A percentile compares a stretch with the other conserved stretches of the same genome.
phyloP scores from a whole-genome alignment of 2,797 vertebrate genomes.

The Spheniscus humboldti region DNA sequence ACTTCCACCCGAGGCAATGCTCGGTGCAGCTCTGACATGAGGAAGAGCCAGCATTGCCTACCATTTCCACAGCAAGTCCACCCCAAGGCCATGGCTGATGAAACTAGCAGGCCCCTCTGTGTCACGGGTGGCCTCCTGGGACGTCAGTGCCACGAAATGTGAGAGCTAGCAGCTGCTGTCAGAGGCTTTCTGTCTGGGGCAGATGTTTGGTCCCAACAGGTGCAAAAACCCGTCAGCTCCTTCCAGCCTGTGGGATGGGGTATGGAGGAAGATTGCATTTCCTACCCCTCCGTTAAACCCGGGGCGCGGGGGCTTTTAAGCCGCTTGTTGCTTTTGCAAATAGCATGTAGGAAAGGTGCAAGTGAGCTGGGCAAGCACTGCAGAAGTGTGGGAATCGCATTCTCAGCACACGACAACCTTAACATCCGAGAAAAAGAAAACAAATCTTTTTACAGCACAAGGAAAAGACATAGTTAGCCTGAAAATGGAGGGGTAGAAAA shows the following conservation, averaged over 20 bases:
- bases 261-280: background rate
- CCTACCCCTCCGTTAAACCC: background rate
- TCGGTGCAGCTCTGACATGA: background rate
- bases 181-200: background rate
- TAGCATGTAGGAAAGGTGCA: background rate
- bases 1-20: accelerated
- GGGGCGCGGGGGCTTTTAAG: background rate
- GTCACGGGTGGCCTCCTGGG: background rate
- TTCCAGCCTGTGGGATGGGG: no score
- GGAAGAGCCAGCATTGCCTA: background rate
- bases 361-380: background rate
- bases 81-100: accelerated
- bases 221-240: background rate
- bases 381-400: background rate
- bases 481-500: background rate
- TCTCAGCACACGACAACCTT: background rate
- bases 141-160: accelerated
- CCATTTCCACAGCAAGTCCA: background rate
- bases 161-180: background rate
- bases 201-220: background rate
- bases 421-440: background rate
- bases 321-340: background rate
- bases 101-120: background rate
- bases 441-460: background rate
- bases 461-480: background rate